Percentiles rank a stretch among this genome's conserved stretches.
Conservation (phyloP, 92 coral and sea anemone genomes). For the Porites cylindrica region DNA sequence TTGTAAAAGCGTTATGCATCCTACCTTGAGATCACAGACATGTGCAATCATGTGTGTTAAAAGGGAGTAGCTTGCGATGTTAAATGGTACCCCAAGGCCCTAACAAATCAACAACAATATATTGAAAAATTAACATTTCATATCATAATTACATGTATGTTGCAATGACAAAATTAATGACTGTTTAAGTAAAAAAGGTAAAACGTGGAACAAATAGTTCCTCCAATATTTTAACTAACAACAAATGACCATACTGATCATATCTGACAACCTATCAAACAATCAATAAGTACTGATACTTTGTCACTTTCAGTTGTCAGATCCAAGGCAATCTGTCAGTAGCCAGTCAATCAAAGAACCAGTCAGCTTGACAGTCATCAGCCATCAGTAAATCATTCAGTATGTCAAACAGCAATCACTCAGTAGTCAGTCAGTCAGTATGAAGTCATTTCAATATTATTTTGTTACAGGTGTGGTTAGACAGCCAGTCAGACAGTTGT, state of each 20-base stretch:
- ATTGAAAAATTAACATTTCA: neutral
- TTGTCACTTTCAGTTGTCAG: too few species aligned
- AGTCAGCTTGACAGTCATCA: neutral
- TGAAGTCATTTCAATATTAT: too few species aligned
- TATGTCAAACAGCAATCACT: neutral
- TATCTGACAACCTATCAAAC: too few species aligned
- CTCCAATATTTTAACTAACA: too few species aligned
- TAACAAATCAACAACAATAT: conserved; percentile 21
- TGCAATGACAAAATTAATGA: too few species aligned
- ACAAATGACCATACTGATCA: too few species aligned
- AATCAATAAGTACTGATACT: too few species aligned
- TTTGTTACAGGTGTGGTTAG: too few species aligned
- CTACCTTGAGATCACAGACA: conserved; percentile 89
- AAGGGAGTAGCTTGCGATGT: conserved; percentile 97
- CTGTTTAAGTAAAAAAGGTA: too few species aligned
- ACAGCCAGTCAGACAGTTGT: too few species aligned
- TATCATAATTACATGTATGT: too few species aligned
- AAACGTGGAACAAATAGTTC: too few species aligned
- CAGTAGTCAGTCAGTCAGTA: neutral
- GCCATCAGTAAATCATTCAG: neutral
- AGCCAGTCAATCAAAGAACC: neutral
- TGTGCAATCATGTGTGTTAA: conserved; percentile 96
- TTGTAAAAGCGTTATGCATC: neutral
- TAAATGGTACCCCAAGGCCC: conserved; percentile 99
- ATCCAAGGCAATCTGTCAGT: neutral